Evolutionary conservation across 2,113 vertebrate species (phyloP).

Genomic region (Etheostoma spectabile): DNA sequence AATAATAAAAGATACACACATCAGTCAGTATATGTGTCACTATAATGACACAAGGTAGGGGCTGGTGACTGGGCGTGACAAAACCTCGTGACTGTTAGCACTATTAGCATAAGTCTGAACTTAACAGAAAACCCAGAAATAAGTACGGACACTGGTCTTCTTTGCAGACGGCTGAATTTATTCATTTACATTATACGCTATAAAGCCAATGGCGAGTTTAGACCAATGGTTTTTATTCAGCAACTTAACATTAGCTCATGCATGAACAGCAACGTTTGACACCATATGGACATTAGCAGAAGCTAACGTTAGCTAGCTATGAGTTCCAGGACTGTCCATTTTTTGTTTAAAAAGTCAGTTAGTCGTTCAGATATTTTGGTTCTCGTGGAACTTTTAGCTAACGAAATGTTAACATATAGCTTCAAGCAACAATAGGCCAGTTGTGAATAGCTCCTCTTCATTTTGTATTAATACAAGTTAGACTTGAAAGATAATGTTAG

Average conservation of each 20-base stretch:
- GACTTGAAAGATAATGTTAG: not conserved
- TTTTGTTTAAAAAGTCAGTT: not conserved
- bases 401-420: not conserved
- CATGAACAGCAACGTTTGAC: not conserved
- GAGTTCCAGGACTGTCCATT: not conserved
- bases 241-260: not conserved
- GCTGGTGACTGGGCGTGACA: slow-evolving; percentile 36
- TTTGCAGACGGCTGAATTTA: not conserved
- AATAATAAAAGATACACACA: slow-evolving; percentile 4
- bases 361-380: no score
- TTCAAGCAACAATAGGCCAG: not conserved
- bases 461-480: not conserved
- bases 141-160: not conserved
- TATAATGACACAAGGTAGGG: not conserved
- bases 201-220: not conserved
- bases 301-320: not conserved
- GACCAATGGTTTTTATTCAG: not conserved
- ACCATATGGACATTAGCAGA: not conserved
- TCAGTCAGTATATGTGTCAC: not conserved
- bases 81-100: slow-evolving; percentile 47
- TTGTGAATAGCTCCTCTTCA: not conserved
- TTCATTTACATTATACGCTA: not conserved
- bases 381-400: not conserved
- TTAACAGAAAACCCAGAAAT: not conserved
- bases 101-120: not conserved